Base-by-base conservation (phyloP, 2,888 invertebrate species). In the Eurytoma californica region DNA sequence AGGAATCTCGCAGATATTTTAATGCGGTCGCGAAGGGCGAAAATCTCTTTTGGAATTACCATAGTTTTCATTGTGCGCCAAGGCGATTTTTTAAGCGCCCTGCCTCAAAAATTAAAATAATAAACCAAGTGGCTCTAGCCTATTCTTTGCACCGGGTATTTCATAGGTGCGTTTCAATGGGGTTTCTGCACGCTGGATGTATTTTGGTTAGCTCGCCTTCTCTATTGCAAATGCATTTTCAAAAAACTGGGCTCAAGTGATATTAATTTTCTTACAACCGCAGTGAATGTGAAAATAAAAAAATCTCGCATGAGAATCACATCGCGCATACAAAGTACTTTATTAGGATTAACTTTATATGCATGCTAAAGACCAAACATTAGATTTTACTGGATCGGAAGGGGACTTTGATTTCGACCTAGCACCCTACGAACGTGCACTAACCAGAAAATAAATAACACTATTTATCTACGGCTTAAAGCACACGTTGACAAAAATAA, bases 41-140 rank as follows among this genome's bases (percentile, higher is more conserved):
- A 67, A 55, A 76, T 77, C 77, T 63, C 39, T 60, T 12, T 18
- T 68, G 55, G 57, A 51, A 77, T 77, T 77, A 70, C 18, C 70
- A 51, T 58, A 65, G 51, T 49, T 70, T 61, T 70, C 61, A 60
- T 68, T 61, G 30, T 28, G 3, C 9, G 13, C 39, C 30, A 39
- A 47, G 24, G 13, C 5, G 61, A 5, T 16, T 16, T 18, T 63
- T 63, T 47, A 18, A 18, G 18, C n/a, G 14, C 16, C 0, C 16
- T 61, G 9, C 16, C 30, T 7, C 9, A 13, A 30, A 30, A 28
- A n/a, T 39, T 39, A 63, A 53, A 63, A 63, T 63, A 63, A n/a
- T 39, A 20, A 47, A 30, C 28, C 30, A 16, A 30, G 30, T 61
- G 28, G 16, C 39, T 60, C 4, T 14, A n/a, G 61, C 30, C n/a